Base-by-base conservation (phyloP, 2,888 invertebrate species). In the Chironomus riparius region DNA sequence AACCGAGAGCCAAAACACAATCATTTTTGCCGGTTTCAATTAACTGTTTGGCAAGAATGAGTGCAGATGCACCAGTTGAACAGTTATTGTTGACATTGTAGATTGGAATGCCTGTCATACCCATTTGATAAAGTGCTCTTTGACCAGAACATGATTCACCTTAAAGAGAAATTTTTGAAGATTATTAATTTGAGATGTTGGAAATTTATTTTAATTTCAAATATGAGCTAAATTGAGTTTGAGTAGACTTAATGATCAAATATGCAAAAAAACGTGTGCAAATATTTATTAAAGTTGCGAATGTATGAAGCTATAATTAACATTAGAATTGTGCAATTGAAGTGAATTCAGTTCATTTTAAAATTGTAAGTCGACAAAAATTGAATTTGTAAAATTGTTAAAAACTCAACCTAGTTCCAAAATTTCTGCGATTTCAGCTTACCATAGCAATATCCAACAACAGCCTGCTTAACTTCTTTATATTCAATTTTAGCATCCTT, bases 1-100 rank as follows among this genome's bases (percentile, higher is more conserved):
- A 99, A 4, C 99, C 99, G 47, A 98, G 85, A 1, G 97, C 98
- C 76, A 99, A 85, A 0, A 94, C 91, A 81, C 98, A 94, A 80
- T 97, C 93, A 15, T 91, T 89, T 80, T 90, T 87, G 12, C 95
- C 97, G 78, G 92, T 90, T 85, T 95, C 93, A n/a, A 99, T 86
- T 21, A 97, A 88, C 83, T 98, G 96, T 82, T 96, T 96, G 0
- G 92, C 96, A 99, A 86, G 81, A 91, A 88, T 24, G 3, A 99
- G 84, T 0, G 98, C 98, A 76, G 93, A 94, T 0, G 98, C 93
- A 38, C 99, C 99, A 1, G 98, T 98, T 0, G 98, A 93, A 82
- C 99, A 99, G 82, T 98, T 98, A 83, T 99, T 99, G 85, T 99
- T 98, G 13, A 98, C 98, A 85, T 99, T 99, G 85, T 93, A 95